A percentile compares a stretch with the other conserved stretches of the same genome.
Conservation (phyloP, 2,797 vertebrate genomes). For the Gymnoscopelus braueri region DNA sequence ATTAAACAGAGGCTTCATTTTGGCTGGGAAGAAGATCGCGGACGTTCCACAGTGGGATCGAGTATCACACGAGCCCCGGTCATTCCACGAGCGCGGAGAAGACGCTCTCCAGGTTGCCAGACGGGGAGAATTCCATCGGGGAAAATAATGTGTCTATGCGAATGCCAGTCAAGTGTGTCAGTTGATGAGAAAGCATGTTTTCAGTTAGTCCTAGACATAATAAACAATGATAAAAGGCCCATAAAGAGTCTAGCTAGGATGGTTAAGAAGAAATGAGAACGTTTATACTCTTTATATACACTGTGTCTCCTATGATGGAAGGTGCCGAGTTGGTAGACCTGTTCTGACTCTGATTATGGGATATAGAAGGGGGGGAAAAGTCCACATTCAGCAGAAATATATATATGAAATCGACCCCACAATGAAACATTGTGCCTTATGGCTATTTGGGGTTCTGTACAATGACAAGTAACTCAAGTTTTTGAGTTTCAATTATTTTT, state of each 20-base stretch:
- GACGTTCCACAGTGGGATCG: conserved; percentile 53
- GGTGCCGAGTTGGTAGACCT: conserved; percentile 30
- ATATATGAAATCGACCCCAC: conserved; percentile 25
- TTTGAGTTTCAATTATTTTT: no score
- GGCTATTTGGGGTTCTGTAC: no score
- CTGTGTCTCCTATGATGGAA: conserved; percentile 29
- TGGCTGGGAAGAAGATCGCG: conserved; percentile 55
- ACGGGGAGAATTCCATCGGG: conserved; percentile 62
- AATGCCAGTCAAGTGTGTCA: conserved; percentile 58
- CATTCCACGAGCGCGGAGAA: conserved; percentile 41
- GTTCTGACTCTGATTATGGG: conserved; percentile 29
- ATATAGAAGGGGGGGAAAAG: conserved; percentile 6
- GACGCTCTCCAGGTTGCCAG: conserved; percentile 45
- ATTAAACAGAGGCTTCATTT: conserved; percentile 62
- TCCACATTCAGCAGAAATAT: conserved; percentile 12
- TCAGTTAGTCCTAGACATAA: conserved; percentile 68
- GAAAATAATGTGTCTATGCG: conserved; percentile 63
- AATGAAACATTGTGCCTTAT: conserved; percentile 4
- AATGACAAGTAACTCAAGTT: no score
- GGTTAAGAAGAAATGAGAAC: conserved; percentile 44
- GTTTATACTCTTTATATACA: conserved; percentile 25
- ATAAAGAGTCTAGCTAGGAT: conserved; percentile 52
- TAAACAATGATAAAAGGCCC: conserved; percentile 64
- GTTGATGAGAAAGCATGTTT: conserved; percentile 69
- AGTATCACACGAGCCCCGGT: conserved; percentile 51